A percentile compares a stretch with the other conserved stretches of the same genome.
These are phyloP conservation scores for Rousettus leschenaultii DNA, from an alignment of 2,113 vertebrate species.

Conservation along the genomic window DNA sequence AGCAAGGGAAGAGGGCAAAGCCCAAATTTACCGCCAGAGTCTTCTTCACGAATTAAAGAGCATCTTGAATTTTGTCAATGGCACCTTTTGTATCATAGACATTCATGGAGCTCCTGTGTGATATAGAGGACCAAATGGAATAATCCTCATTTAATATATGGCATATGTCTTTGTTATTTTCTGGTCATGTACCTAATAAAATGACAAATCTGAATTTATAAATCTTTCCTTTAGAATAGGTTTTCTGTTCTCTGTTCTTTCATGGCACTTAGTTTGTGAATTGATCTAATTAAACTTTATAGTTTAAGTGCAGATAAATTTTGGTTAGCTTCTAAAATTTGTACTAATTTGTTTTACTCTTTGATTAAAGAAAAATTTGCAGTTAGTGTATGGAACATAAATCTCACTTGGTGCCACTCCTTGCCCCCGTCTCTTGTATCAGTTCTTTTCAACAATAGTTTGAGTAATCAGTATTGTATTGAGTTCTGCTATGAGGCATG, in stretches of 20 bases:
- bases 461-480: background rate
- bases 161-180: background rate
- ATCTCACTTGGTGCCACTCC: background rate
- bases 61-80: background rate
- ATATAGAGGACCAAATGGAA: background rate
- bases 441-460: background rate
- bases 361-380: background rate
- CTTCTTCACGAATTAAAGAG: background rate
- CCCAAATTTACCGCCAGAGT: background rate
- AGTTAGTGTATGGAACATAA: background rate
- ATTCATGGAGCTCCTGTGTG: background rate
- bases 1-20: background rate
- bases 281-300: background rate
- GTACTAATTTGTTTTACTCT: conserved; percentile 1
- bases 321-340: background rate
- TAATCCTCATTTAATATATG: background rate
- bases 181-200: background rate
- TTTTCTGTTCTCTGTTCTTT: background rate
- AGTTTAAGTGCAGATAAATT: background rate
- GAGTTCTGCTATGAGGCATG: background rate
- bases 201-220: background rate
- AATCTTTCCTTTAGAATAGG: background rate
- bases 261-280: background rate
- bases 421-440: background rate
- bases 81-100: background rate